Evolutionary conservation across 2,888 invertebrate species (phyloP).

Genomic region (Paralinhomoeus sp.): DNA sequence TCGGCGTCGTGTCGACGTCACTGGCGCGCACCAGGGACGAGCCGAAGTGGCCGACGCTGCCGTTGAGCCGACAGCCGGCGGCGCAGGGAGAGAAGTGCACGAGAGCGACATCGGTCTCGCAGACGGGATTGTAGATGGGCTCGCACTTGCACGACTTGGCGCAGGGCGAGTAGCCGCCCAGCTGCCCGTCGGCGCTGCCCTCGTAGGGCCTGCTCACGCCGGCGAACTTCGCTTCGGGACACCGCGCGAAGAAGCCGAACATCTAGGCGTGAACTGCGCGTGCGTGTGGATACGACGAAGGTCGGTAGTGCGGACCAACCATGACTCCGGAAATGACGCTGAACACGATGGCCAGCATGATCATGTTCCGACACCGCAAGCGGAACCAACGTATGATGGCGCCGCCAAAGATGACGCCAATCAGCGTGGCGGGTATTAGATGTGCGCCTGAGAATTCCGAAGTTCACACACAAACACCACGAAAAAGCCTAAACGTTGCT

Average conservation of each 20-base stretch:
- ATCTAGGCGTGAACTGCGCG: background rate
- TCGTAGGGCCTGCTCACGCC: background rate
- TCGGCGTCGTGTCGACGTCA: too few relatives aligned
- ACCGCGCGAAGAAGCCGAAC: background rate
- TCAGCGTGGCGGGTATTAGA: background rate
- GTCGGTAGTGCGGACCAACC: too few relatives aligned
- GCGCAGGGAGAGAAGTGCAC: background rate
- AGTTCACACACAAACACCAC: too few relatives aligned
- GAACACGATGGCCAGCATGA: background rate
- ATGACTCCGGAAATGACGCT: background rate
- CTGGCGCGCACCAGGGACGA: too few relatives aligned
- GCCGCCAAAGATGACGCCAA: background rate
- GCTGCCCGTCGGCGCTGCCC: background rate
- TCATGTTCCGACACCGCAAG: background rate
- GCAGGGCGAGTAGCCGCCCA: background rate
- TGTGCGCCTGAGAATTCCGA: background rate
- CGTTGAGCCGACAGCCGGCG: background rate
- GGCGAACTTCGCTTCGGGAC: background rate
- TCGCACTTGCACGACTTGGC: background rate
- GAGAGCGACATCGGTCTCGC: background rate
- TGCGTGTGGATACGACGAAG: too few relatives aligned
- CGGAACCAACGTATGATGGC: background rate
- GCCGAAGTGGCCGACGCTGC: too few relatives aligned
- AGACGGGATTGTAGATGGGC: background rate
- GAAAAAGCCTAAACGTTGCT: too few relatives aligned